Evolutionary conservation across 2,888 invertebrate genomes (phyloP), one percentile per base, ranked within the genome.

Genomic region (Acanthopleura granulata): DNA sequence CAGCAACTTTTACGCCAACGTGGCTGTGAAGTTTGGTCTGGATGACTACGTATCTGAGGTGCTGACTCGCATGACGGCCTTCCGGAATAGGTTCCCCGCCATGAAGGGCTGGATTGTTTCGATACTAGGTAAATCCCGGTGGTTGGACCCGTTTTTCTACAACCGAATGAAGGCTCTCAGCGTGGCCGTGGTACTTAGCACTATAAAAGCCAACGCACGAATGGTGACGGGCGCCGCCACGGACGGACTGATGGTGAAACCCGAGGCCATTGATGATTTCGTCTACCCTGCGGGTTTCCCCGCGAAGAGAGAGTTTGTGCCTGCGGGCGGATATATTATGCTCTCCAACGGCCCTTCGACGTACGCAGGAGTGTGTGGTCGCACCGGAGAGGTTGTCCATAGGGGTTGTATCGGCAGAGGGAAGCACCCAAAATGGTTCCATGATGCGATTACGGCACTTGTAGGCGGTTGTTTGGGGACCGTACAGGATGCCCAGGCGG

Each of bases 171-270:
- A 51, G 51, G 51, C 51, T 14, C 51, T 51, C 51, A 51, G 51
- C 51, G 51, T 51, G 18, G 51, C 51, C 14, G 51, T 51, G 14
- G 18, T 51, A 18, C 14, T 51, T 15, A 51, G 51, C 14, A 51
- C 51, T 14, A 51, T 51, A 14, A 18, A 51, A 18, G 51, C 51
- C 14, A 51, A 51, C 51, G 51, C 51, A 15, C 51, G 18, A 14
- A 51, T 51, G 18, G 51, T 51, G 51, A 51, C 51, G 14, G 51
- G 51, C 51, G 51, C 18, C 51, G 51, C 51, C 51, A 51, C 51
- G 51, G 51, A 51, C 51, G 51, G 51, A 51, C 18, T 51, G 51
- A 51, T 51, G 51, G 51, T 51, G 51, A 51, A 51, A 51, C 14
- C 51, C 51, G 51, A 51, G 51, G 51, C 51, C 51, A 51, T 18